phyloP scores from a whole-genome alignment of 2,888 invertebrate genomes.

The Maniola hyperantus region DNA sequence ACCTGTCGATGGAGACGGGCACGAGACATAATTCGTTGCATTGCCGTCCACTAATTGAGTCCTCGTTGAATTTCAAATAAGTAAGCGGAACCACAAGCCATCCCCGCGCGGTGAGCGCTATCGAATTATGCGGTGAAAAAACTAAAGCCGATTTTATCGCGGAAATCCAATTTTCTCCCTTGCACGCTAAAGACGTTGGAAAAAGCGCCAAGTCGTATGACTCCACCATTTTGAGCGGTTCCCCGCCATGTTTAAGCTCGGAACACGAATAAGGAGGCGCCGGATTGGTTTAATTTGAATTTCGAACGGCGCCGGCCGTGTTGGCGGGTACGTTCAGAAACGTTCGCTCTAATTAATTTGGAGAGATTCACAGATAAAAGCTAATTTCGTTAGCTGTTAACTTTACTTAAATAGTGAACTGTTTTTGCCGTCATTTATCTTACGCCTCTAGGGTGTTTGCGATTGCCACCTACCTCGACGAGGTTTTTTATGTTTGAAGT shows the following conservation, averaged over 20 bases:
- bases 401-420: conserved; percentile 69
- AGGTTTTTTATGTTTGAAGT: conserved; percentile 20
- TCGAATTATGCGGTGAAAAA: conserved; percentile 76
- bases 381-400: conserved; percentile 79
- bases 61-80: conserved; percentile 54
- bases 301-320: conserved; percentile 74
- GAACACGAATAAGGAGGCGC: conserved; percentile 83
- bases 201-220: conserved; percentile 82
- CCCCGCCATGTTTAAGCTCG: conserved; percentile 77
- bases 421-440: conserved; percentile 74
- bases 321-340: conserved; percentile 55
- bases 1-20: conserved; percentile 30
- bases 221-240: conserved; percentile 77
- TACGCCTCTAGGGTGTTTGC: conserved; percentile 55
- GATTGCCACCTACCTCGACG: conserved; percentile 60
- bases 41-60: conserved; percentile 63
- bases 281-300: conserved; percentile 83
- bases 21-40: conserved; percentile 29
- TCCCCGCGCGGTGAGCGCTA: conserved; percentile 52
- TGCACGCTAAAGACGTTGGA: conserved; percentile 80
- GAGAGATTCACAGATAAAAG: conserved; percentile 76
- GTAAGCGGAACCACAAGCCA: conserved; percentile 42
- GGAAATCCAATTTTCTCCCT: conserved; percentile 83
- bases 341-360: conserved; percentile 77
- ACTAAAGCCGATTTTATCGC: conserved; percentile 81